These are phyloP conservation scores for Seira sanloemensis DNA, from an alignment of 2,888 invertebrate species.

Conservation along the genomic window DNA sequence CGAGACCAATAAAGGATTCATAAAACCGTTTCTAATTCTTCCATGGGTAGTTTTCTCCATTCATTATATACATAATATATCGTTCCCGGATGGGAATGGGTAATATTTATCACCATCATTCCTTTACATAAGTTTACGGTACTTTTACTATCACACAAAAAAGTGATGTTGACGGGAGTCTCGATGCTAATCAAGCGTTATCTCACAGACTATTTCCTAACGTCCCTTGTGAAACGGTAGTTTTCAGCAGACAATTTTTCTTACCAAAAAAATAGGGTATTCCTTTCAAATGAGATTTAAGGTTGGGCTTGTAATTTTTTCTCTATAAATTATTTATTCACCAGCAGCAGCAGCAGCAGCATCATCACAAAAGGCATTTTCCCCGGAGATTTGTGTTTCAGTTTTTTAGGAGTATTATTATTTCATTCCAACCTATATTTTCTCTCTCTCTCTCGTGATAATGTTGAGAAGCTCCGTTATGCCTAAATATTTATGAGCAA, in stretches of 20 bases:
- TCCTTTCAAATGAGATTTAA: no score
- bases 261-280: background rate
- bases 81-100: no score
- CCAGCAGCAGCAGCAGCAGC: background rate
- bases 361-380: no score
- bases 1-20: slow-evolving; percentile 26
- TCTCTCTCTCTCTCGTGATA: background rate
- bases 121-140: slow-evolving; percentile 38
- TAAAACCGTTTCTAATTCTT: slow-evolving; percentile 45
- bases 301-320: slow-evolving; percentile 16
- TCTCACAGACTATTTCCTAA: slow-evolving; percentile 11
- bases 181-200: background rate
- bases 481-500: slow-evolving; percentile 43
- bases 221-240: slow-evolving; percentile 2
- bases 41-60: slow-evolving; percentile 18
- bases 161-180: background rate
- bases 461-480: slow-evolving; percentile 48
- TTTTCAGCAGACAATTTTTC: background rate
- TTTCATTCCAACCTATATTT: background rate
- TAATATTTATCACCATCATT: no score
- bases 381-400: no score
- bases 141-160: slow-evolving; percentile 29
- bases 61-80: no score
- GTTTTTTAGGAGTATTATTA: background rate
- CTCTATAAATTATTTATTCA: slow-evolving; percentile 51